Conservation (phyloP, 1,140 invertebrate genomes). For the Polypedilum vanderplanki region DNA sequence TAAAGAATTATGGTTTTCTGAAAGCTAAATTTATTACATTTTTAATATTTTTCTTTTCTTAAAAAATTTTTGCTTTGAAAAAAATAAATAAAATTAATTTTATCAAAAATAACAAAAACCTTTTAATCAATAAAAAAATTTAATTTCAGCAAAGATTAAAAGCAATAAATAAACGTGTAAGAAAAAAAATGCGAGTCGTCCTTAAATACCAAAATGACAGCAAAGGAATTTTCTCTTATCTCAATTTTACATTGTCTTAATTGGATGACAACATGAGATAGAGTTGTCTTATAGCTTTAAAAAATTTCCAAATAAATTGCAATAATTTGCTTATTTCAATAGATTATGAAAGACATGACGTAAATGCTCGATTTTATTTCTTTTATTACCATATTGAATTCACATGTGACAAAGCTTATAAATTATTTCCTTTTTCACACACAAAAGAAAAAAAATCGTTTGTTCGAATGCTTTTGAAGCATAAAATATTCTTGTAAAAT, state of each 20-base stretch:
- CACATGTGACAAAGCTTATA: background rate
- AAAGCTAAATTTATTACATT: no score
- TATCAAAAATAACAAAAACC: no score
- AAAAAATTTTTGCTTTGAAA: no score
- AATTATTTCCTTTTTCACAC: background rate
- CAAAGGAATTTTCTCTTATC: background rate
- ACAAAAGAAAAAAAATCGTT: no score
- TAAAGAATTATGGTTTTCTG: no score
- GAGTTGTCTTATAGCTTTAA: background rate
- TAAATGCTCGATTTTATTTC: background rate
- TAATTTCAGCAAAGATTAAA: no score
- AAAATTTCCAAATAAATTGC: background rate
- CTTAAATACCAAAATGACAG: background rate
- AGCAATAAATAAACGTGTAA: no score
- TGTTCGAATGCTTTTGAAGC: no score
- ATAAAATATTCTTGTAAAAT: no score
- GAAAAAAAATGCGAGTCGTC: background rate
- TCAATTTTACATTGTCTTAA: background rate
- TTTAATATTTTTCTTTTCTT: no score
- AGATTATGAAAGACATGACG: background rate
- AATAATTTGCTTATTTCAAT: constrained; percentile 11
- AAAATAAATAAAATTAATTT: no score
- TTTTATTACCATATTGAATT: background rate
- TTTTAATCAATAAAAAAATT: no score
- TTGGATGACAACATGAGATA: constrained; percentile 18